Evolutionary conservation across 1,140 invertebrate genomes (phyloP).

Genomic region (Trichomalopsis sarcophagae): DNA sequence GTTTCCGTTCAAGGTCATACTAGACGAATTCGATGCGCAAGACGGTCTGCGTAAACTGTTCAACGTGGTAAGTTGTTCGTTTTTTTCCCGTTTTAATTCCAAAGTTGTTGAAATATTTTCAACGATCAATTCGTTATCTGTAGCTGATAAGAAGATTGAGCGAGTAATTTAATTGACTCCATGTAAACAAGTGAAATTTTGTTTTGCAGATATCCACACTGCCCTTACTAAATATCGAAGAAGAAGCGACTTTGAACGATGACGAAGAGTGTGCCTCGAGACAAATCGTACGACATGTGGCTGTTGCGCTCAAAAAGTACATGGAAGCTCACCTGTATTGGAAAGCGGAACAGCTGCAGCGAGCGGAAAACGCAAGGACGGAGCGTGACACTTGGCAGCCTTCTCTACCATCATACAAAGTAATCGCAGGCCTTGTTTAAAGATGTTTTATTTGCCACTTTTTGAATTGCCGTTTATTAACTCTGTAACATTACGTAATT

Average conservation of each 20-base stretch:
- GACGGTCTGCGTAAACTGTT: conserved; percentile 94
- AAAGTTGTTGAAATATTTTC: conserved; percentile 43
- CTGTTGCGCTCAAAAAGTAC: conserved; percentile 92
- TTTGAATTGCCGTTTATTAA: background rate
- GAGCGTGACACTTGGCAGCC: conserved; percentile 69
- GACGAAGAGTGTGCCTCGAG: conserved; percentile 94
- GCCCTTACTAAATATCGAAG: conserved; percentile 84
- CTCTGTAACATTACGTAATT: conserved; percentile 53
- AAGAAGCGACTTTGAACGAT: conserved; percentile 84
- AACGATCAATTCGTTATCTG: background rate
- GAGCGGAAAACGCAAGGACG: conserved; percentile 76
- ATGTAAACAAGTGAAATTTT: conserved; percentile 25
- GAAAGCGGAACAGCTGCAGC: conserved; percentile 87
- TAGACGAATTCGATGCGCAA: conserved; percentile 94
- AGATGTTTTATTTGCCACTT: background rate
- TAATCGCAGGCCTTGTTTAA: conserved; percentile 56
- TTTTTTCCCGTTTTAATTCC: background rate
- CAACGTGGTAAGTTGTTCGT: conserved; percentile 85
- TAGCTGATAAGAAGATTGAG: conserved; percentile 66
- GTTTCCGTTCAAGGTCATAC: conserved; percentile 92
- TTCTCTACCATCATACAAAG: conserved; percentile 80
- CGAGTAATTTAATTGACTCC: background rate
- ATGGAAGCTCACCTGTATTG: conserved; percentile 93
- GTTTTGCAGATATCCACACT: conserved; percentile 85
- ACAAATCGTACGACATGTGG: conserved; percentile 95